These are phyloP conservation scores for Eilema sororculum DNA, from an alignment of 2,888 invertebrate species.

Conservation along the genomic window DNA sequence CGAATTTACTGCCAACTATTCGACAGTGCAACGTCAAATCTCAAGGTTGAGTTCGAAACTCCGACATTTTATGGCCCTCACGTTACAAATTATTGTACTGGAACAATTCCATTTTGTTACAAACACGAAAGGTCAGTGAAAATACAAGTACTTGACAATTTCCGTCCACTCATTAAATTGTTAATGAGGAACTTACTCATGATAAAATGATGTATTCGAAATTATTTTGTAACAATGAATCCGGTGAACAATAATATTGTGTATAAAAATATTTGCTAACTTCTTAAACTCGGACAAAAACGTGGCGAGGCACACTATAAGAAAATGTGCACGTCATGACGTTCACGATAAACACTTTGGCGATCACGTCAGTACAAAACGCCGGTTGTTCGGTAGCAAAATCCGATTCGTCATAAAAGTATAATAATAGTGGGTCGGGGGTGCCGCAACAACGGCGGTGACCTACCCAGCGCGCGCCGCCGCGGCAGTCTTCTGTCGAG, in stretches of 20 bases:
- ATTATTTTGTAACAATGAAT: slow-evolving; percentile 19
- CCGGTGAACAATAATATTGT: not conserved
- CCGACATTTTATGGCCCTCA: slow-evolving; percentile 46
- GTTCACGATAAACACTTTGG: slow-evolving; percentile 60
- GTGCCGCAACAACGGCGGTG: slow-evolving; percentile 84
- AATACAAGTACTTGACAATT: slow-evolving; percentile 5
- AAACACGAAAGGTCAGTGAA: slow-evolving; percentile 5
- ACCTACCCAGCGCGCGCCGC: slow-evolving; percentile 83
- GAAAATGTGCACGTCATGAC: slow-evolving; percentile 45
- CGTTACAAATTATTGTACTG: slow-evolving; percentile 38
- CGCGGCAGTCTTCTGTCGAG: slow-evolving; percentile 85
- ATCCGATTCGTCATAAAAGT: slow-evolving; percentile 87
- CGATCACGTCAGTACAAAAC: slow-evolving; percentile 71
- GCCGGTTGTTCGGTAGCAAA: slow-evolving; percentile 76
- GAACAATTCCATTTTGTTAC: slow-evolving; percentile 17
- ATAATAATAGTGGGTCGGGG: slow-evolving; percentile 86
- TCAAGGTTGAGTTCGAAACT: slow-evolving; percentile 54
- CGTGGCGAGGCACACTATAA: slow-evolving; percentile 25
- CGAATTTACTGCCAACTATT: slow-evolving; percentile 60
- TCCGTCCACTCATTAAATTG: slow-evolving; percentile 12
- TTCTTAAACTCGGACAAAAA: slow-evolving; percentile 27
- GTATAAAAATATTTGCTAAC: slow-evolving; percentile 13
- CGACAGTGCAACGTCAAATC: slow-evolving; percentile 60
- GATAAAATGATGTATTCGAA: slow-evolving; percentile 8
- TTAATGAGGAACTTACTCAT: slow-evolving; percentile 19